Conservation (phyloP, 2,113 vertebrate genomes). For the Alouatta palliata region DNA sequence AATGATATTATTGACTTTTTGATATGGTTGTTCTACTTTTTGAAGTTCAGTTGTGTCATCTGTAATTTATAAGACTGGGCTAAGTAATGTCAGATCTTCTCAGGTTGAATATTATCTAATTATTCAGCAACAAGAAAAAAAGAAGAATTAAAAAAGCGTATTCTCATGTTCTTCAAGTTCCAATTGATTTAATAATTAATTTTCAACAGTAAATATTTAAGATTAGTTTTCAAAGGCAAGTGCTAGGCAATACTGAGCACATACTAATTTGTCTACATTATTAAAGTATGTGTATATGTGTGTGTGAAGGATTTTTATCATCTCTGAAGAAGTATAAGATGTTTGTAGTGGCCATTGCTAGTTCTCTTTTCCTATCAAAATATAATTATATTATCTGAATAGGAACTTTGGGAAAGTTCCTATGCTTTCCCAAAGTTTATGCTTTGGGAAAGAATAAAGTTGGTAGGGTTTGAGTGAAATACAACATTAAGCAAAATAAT, state of each 20-base stretch:
- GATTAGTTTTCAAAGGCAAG: background rate
- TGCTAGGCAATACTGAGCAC: background rate
- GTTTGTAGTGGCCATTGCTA: background rate
- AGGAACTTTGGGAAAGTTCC: background rate
- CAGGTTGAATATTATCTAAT: background rate
- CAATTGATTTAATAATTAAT: conserved; percentile 15
- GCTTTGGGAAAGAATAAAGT: background rate
- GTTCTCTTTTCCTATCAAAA: background rate
- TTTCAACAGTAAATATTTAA: conserved; percentile 34
- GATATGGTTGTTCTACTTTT: background rate
- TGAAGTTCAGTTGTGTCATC: background rate
- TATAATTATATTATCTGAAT: background rate
- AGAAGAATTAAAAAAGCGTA: background rate
- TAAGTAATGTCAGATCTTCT: background rate
- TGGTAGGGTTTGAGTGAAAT: background rate
- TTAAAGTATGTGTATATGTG: background rate
- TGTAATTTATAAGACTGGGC: background rate
- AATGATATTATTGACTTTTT: background rate
- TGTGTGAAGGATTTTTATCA: background rate
- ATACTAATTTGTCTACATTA: conserved; percentile 29
- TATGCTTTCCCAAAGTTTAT: too few species aligned
- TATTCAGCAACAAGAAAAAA: conserved; percentile 1
- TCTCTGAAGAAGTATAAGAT: background rate
- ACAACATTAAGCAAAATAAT: background rate
- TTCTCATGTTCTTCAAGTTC: background rate